Percentiles rank a stretch among this genome's conserved stretches.
These are phyloP conservation scores for Brachyistius frenatus DNA, from an alignment of 2,113 vertebrate species.

Conservation along the genomic window DNA sequence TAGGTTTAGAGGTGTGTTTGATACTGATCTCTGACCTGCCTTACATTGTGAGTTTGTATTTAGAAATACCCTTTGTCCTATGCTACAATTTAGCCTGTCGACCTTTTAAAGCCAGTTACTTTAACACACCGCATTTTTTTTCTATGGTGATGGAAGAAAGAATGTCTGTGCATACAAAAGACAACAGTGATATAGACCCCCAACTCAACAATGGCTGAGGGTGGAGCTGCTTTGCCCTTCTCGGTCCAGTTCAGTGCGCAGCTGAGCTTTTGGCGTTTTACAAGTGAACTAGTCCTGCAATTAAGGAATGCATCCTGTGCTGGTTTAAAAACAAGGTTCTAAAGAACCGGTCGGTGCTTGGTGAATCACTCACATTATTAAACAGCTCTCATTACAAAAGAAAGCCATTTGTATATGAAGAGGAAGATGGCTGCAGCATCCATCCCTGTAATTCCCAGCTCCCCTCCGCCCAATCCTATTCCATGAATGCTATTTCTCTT, in stretches of 20 bases:
- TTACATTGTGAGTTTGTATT: slow-evolving; percentile 33
- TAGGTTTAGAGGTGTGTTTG: slow-evolving; percentile 3
- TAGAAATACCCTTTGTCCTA: slow-evolving; percentile 21
- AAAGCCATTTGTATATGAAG: slow-evolving; percentile 59
- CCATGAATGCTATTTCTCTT: slow-evolving; percentile 49
- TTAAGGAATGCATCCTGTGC: slow-evolving; percentile 22
- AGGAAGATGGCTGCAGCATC: slow-evolving; percentile 35
- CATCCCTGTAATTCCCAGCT: slow-evolving; percentile 41
- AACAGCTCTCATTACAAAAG: slow-evolving; percentile 58
- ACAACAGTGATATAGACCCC: slow-evolving; percentile 75
- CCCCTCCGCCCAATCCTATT: slow-evolving; percentile 28
- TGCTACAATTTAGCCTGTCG: slow-evolving; percentile 73
- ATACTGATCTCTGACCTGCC: slow-evolving; percentile 5
- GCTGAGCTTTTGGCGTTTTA: slow-evolving; percentile 67
- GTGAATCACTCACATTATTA: slow-evolving; percentile 55
- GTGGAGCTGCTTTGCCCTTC: slow-evolving; percentile 74
- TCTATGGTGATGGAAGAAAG: slow-evolving; percentile 71
- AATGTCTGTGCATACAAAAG: slow-evolving; percentile 83
- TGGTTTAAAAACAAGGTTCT: slow-evolving; percentile 11
- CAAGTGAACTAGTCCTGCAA: slow-evolving; percentile 53
- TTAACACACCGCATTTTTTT: slow-evolving; percentile 63
- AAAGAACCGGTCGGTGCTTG: background rate
- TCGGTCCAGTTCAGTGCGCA: slow-evolving; percentile 51
- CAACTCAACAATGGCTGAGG: slow-evolving; percentile 73
- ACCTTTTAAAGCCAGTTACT: slow-evolving; percentile 62